Evolutionary conservation across 2,113 vertebrate genomes (phyloP).

Genomic region (Cisticola juncidis): DNA sequence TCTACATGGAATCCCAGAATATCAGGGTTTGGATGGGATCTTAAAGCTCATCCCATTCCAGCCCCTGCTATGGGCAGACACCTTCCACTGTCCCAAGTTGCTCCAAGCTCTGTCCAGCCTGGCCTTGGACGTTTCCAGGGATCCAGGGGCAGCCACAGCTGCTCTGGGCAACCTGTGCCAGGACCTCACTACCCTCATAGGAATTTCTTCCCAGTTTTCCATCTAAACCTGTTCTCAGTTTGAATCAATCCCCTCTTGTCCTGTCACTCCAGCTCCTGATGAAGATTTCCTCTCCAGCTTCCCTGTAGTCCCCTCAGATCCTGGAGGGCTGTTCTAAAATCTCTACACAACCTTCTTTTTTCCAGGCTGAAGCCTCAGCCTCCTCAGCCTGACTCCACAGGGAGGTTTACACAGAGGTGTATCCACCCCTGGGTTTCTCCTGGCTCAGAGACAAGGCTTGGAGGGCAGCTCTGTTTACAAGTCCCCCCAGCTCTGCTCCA

Average conservation of each 20-base stretch:
- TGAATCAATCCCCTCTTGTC: neutral
- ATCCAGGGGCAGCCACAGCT: neutral
- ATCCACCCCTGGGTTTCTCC: neutral
- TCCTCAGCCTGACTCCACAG: neutral
- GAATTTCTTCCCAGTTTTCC: neutral
- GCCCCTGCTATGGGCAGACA: neutral
- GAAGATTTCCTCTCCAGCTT: neutral
- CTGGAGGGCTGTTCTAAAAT: neutral
- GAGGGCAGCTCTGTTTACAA: neutral
- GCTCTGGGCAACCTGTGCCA: neutral
- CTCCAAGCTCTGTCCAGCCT: neutral
- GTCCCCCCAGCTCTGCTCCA: neutral
- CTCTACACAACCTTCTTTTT: neutral
- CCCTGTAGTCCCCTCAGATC: neutral
- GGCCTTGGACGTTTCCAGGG: neutral
- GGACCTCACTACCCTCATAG: neutral
- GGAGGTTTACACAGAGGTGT: neutral
- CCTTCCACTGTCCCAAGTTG: accelerated
- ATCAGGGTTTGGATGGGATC: neutral
- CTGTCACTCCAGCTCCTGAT: neutral
- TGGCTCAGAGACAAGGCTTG: neutral
- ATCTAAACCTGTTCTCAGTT: neutral
- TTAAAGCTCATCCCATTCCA: neutral
- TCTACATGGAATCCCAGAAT: neutral
- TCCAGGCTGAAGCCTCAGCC: neutral